A percentile compares a stretch with the other conserved stretches of the same genome.
Conservation (phyloP, 2,113 vertebrate genomes). For the Regulus satrapa region DNA sequence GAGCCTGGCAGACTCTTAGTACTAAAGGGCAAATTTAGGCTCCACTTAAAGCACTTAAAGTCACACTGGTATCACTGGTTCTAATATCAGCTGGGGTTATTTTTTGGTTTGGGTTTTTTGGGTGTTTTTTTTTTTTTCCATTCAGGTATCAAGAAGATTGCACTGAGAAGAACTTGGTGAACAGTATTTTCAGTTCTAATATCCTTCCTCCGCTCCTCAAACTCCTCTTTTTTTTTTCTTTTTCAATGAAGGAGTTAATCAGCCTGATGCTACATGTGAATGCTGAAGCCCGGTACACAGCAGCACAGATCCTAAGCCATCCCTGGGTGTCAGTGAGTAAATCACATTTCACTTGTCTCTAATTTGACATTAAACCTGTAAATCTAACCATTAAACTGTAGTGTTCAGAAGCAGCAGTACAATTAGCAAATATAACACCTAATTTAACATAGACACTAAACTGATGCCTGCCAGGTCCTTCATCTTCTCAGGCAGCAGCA, state of each 20-base stretch:
- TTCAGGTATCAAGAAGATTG: neutral
- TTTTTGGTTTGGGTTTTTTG: no score
- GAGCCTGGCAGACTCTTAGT: neutral
- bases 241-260: slow-evolving; percentile 84
- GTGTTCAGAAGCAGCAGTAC: neutral
- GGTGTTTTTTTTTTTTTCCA: no score
- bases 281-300: slow-evolving; percentile 85
- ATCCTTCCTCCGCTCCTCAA: neutral
- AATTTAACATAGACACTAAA: neutral
- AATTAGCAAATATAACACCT: neutral
- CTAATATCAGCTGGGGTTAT: neutral
- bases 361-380: neutral
- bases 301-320: slow-evolving; percentile 89
- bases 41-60: rapidly evolving
- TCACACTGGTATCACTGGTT: neutral
- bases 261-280: slow-evolving; percentile 92
- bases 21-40: neutral
- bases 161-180: neutral
- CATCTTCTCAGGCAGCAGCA: neutral
- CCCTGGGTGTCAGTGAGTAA: slow-evolving; percentile 93
- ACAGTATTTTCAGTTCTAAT: neutral
- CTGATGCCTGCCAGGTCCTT: neutral
- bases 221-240: neutral
- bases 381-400: neutral
- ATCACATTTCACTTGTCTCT: neutral